Percentiles rank a stretch among this genome's conserved stretches.
Evolutionary conservation across 1,140 invertebrate species (phyloP).

Genomic region (Brachionus plicatilis): DNA sequence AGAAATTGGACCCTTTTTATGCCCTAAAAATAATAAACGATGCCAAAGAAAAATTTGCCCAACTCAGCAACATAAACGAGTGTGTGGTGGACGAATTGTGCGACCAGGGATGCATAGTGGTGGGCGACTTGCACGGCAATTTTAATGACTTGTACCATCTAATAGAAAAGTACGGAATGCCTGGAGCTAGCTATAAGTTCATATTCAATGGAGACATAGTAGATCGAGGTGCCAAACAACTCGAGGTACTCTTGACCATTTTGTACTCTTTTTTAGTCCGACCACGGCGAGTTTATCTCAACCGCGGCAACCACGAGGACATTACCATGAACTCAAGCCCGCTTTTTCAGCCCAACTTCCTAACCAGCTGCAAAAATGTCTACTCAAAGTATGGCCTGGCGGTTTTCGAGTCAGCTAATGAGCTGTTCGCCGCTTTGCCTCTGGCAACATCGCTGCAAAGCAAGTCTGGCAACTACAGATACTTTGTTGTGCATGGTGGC

Average conservation of each 20-base stretch:
- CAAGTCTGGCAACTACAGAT: background rate
- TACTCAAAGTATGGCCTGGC: background rate
- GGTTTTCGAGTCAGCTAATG: background rate
- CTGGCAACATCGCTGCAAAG: background rate
- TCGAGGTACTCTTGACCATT: conserved; percentile 3
- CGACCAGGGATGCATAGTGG: background rate
- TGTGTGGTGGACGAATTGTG: background rate
- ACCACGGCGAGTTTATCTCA: conserved; percentile 25
- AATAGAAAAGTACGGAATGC: conserved; percentile 16
- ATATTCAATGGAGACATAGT: conserved; percentile 38
- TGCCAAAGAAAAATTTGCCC: background rate
- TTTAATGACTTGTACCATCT: conserved; percentile 8
- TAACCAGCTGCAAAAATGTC: background rate
- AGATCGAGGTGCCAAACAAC: conserved; percentile 1
- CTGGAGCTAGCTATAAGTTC: background rate
- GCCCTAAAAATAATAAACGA: conserved; percentile 2
- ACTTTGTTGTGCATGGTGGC: conserved; percentile 26
- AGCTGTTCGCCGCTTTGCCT: background rate
- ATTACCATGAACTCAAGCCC: background rate
- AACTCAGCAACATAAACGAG: background rate
- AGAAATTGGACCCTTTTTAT: background rate
- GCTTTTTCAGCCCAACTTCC: background rate
- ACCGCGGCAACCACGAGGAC: conserved; percentile 40
- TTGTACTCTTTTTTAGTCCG: background rate
- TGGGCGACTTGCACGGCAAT: conserved; percentile 32